Percentiles rank a stretch among this genome's conserved stretches.
These are phyloP conservation scores for Frankliniella intonsa DNA, from an alignment of 2,888 invertebrate genomes.

Conservation along the genomic window DNA sequence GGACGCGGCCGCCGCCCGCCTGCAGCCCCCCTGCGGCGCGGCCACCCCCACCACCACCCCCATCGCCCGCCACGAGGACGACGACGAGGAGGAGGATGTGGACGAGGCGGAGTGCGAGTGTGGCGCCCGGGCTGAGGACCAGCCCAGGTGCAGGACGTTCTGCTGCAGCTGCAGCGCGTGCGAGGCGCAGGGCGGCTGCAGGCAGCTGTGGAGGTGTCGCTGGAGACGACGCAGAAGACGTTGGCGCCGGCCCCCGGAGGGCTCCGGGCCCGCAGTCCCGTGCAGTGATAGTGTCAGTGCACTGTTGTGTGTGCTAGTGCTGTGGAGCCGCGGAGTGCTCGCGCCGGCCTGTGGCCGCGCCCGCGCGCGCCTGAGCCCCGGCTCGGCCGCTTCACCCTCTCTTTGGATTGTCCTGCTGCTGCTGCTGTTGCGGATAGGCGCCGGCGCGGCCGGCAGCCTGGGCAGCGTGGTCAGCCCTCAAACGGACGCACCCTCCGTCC, in stretches of 20 bases:
- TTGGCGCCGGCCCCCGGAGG: not conserved
- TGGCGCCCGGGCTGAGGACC: not conserved
- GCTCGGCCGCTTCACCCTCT: too few species aligned
- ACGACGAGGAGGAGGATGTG: not conserved
- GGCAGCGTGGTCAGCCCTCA: conserved; percentile 3
- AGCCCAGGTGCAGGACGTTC: not conserved
- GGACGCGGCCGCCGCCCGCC: not conserved
- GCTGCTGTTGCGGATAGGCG: not conserved
- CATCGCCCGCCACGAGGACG: not conserved
- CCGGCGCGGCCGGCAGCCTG: not conserved
- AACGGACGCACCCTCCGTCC: not conserved
- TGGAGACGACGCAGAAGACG: not conserved
- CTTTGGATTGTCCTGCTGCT: not conserved
- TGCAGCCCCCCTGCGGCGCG: not conserved
- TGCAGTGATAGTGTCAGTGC: not conserved
- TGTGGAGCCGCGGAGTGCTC: too few species aligned
- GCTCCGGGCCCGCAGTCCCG: not conserved
- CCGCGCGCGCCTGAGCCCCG: too few species aligned
- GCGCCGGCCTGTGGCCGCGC: not conserved
- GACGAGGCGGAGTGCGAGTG: not conserved
- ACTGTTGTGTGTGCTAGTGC: too few species aligned
- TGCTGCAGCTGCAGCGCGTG: not conserved
- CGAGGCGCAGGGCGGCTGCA: too few species aligned
- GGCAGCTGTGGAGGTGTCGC: not conserved
- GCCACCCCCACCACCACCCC: not conserved